Evolutionary conservation across 2,113 vertebrate genomes (phyloP).

Genomic region (Nicator chloris): DNA sequence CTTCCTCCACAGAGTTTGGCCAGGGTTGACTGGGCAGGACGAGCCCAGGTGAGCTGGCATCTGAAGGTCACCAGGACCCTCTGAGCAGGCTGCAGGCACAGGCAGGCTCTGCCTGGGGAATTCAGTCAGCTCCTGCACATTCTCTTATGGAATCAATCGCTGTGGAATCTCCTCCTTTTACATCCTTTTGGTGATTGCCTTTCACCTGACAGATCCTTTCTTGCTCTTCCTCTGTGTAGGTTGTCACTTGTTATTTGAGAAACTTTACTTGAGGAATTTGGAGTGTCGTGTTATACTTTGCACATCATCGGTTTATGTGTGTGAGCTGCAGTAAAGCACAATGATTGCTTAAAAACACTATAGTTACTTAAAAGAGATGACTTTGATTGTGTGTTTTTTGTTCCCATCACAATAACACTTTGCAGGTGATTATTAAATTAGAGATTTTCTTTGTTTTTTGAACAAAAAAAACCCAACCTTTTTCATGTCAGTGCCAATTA

Average conservation of each 20-base stretch:
- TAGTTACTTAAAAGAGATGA: slow-evolving; percentile 78
- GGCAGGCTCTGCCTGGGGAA: background rate
- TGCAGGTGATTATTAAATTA: slow-evolving; percentile 99
- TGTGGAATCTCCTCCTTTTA: slow-evolving; percentile 28
- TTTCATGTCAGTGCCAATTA: slow-evolving; percentile 96
- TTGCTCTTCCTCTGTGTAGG: slow-evolving; percentile 42
- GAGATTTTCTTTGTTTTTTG: slow-evolving; percentile 95
- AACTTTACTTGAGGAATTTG: slow-evolving; percentile 69
- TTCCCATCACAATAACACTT: slow-evolving; percentile 90
- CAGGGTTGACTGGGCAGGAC: background rate
- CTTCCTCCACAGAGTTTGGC: background rate
- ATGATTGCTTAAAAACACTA: slow-evolving; percentile 74
- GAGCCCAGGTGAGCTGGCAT: background rate
- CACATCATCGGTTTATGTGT: slow-evolving; percentile 61
- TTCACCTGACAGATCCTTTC: slow-evolving; percentile 21
- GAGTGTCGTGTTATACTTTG: slow-evolving; percentile 48
- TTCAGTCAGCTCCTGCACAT: background rate
- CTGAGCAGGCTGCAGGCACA: background rate
- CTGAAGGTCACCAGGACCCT: background rate
- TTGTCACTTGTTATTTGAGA: slow-evolving; percentile 63
- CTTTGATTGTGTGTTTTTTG: slow-evolving; percentile 88
- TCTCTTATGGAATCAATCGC: background rate
- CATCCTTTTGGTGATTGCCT: slow-evolving; percentile 49
- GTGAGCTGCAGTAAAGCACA: slow-evolving; percentile 43
- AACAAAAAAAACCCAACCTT: slow-evolving; percentile 78